Evolutionary conservation across 2,888 invertebrate species (phyloP), one percentile per base, ranked within the genome.

Genomic region (Lithophane socia): DNA sequence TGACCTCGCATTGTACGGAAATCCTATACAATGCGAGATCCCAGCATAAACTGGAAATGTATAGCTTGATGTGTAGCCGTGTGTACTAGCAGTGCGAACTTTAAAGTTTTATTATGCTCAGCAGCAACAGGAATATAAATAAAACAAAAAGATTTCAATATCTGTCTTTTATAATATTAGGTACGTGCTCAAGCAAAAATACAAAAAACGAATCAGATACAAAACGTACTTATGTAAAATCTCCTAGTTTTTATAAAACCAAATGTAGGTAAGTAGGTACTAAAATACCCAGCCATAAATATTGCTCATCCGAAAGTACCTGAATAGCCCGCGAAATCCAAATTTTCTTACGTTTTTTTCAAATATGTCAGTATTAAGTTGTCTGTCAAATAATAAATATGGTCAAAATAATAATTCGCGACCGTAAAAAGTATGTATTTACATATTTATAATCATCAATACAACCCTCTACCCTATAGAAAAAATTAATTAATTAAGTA

Each of bases 131-230:
- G 52, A n/a, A 67, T 16, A 10, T 49, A 37, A 79, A 65, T 42
- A 54, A 79, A 78, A 83, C 54, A 66, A 66, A 52, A 16, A 56
- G 7, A 47, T 24, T 21, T 24, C 42, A 52, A 42, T 66, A 66
- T 21, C n/a, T 67, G 54, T 58, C 37, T 70, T 80, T 58, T 79
- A 61, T 66, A 63, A 61, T 66, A 63, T 37, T 54, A 29, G 29
- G 29, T 29, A 81, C 16, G 58, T 81, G 37, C 47, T 82, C 24
- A 82, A 79, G 65, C 76, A 66, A 66, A 60, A 47, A 47, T 47
- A 58, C 54, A 37, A 56, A 58, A 12, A 13, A 24, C 1, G 5
- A 49, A 9, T 54, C 16, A 7, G 2, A n/a, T 79, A 69, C n/a
- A 69, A 79, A 79, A 76, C 13, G 3, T n/a, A n/a, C n/a, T n/a